A percentile compares a stretch with the other conserved stretches of the same genome.
Conservation (phyloP, 2,797 vertebrate genomes). For the Cyclopterus lumpus region DNA sequence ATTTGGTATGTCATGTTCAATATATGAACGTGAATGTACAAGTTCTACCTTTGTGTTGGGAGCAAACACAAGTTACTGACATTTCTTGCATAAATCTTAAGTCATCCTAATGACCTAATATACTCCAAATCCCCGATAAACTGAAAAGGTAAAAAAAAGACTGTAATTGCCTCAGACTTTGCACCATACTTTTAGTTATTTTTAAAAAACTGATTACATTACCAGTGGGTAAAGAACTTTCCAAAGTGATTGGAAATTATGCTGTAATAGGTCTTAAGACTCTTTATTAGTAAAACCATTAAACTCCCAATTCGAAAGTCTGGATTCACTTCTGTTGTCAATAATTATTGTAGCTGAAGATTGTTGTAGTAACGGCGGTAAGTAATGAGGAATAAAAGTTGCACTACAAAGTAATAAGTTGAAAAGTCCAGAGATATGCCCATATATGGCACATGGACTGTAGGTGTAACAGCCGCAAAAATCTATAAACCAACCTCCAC, state of each 20-base stretch:
- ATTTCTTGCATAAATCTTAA: slow-evolving; percentile 2
- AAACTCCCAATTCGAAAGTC: neutral
- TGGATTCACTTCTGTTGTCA: neutral
- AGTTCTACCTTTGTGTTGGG: neutral
- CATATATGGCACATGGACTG: no score
- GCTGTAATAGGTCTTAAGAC: neutral
- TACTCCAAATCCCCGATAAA: neutral
- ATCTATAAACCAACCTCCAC: no score
- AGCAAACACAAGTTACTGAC: neutral
- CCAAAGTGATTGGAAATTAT: neutral
- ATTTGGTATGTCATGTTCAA: slow-evolving; percentile 42
- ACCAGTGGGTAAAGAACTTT: neutral
- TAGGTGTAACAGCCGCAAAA: no score
- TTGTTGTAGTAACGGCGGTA: no score
- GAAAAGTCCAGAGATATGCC: no score
- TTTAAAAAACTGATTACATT: neutral
- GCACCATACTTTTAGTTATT: neutral
- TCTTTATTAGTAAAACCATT: neutral
- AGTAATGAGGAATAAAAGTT: no score
- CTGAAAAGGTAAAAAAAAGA: neutral
- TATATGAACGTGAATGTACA: slow-evolving; percentile 6
- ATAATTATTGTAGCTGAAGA: no score
- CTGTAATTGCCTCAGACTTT: neutral
- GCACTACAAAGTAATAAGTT: no score
- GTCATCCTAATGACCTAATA: neutral